Evolutionary conservation across 2,888 invertebrate species (phyloP).

Genomic region (Galerucella nymphaeae): DNA sequence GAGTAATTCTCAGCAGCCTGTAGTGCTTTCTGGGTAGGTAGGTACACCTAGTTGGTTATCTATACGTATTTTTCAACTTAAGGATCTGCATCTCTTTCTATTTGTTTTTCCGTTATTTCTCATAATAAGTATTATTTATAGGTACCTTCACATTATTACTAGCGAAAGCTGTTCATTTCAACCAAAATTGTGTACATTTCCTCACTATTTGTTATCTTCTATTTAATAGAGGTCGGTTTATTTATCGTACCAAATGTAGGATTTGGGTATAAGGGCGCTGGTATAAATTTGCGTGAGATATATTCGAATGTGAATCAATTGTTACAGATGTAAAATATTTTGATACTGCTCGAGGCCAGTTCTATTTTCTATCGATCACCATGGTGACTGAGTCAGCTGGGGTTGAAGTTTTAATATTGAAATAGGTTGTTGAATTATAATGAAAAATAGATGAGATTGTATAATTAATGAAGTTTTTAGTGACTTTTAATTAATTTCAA

Average conservation of each 20-base stretch:
- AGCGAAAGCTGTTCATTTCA: not conserved
- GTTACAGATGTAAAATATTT: slow-evolving; percentile 11
- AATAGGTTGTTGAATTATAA: not conserved
- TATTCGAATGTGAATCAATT: not conserved
- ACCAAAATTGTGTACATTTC: not conserved
- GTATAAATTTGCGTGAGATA: not conserved
- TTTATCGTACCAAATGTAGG: not conserved
- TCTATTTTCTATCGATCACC: slow-evolving; percentile 4
- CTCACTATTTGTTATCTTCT: not conserved
- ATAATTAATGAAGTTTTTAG: not conserved
- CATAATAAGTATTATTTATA: too few species aligned
- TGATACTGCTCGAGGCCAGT: not conserved
- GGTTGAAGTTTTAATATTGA: not conserved
- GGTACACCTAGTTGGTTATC: too few species aligned
- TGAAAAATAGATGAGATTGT: not conserved
- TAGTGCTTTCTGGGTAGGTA: too few species aligned
- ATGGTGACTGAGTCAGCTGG: not conserved
- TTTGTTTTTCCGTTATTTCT: too few species aligned
- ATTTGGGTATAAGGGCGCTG: not conserved
- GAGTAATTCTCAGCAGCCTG: too few species aligned
- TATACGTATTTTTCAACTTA: too few species aligned
- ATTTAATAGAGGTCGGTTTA: not conserved
- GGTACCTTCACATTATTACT: too few species aligned
- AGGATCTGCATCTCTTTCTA: too few species aligned
- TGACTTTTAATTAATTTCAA: not conserved